Evolutionary conservation across 2,113 vertebrate species (phyloP).

Genomic region (Holacanthus passer): DNA sequence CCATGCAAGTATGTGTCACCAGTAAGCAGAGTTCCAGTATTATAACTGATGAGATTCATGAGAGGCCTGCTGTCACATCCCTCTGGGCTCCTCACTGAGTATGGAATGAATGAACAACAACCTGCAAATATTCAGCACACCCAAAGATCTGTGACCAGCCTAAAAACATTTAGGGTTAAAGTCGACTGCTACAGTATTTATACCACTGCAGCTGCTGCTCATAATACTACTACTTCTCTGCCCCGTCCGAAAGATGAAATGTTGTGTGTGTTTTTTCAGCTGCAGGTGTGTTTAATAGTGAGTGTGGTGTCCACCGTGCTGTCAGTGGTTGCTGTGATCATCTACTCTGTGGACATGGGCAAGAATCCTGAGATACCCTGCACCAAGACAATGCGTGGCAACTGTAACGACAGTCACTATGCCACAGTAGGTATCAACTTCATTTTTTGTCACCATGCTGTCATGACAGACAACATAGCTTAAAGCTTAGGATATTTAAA

Average conservation of each 20-base stretch:
- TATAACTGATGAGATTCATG: background rate
- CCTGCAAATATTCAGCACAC: background rate
- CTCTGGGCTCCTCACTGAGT: background rate
- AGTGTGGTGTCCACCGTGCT: slow-evolving; percentile 54
- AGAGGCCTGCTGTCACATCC: background rate
- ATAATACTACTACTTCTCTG: background rate
- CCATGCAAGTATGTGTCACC: too few relatives aligned
- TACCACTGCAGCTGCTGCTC: background rate
- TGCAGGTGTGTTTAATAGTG: slow-evolving; percentile 61
- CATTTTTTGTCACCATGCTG: background rate
- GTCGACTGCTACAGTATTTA: too few relatives aligned
- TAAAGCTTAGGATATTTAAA: background rate
- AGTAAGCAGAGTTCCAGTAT: too few relatives aligned
- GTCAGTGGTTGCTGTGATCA: slow-evolving; percentile 73
- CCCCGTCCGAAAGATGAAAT: background rate
- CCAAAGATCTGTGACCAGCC: background rate
- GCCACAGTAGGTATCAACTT: slow-evolving; percentile 43
- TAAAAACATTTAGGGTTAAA: background rate
- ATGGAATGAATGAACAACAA: too few relatives aligned
- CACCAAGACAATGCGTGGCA: rapidly evolving
- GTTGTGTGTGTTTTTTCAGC: slow-evolving; percentile 46
- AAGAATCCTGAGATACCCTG: slow-evolving; percentile 52
- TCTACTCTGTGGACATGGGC: slow-evolving; percentile 78
- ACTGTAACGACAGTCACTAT: slow-evolving; percentile 25
- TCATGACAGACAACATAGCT: too few relatives aligned